These are phyloP conservation scores for Anolis sagrei DNA, from an alignment of 2,113 vertebrate genomes.

Conservation along the genomic window DNA sequence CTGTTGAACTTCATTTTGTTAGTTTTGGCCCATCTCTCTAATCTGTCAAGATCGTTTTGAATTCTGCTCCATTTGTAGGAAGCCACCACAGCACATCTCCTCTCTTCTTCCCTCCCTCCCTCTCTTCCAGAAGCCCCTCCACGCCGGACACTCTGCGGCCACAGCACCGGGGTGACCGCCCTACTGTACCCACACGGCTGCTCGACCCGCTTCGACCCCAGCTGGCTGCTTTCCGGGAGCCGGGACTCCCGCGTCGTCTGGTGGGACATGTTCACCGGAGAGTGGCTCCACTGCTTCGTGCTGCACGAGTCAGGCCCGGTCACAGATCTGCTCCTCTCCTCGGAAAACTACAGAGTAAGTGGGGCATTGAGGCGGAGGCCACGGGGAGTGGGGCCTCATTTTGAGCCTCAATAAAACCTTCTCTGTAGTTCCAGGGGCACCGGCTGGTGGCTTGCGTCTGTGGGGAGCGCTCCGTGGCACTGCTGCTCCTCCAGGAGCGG, in stretches of 20 bases:
- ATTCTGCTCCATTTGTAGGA: no score
- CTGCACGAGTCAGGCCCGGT: constrained; percentile 76
- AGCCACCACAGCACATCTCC: no score
- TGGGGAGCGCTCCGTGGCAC: constrained; percentile 75
- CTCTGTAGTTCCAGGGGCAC: constrained; percentile 67
- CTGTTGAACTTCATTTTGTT: no score
- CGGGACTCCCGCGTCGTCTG: constrained; percentile 76
- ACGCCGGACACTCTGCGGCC: constrained; percentile 73
- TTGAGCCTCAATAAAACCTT: not conserved
- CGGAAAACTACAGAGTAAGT: constrained; percentile 78
- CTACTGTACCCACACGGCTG: constrained; percentile 78
- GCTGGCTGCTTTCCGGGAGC: constrained; percentile 81
- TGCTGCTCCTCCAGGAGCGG: constrained; percentile 77
- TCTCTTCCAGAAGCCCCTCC: constrained; percentile 65
- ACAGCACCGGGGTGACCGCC: constrained; percentile 74
- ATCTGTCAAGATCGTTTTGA: no score
- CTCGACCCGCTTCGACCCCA: constrained; percentile 76
- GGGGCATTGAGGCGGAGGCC: not conserved
- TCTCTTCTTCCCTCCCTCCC: not conserved
- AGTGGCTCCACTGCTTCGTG: constrained; percentile 73
- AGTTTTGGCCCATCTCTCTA: no score
- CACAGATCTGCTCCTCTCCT: constrained; percentile 67
- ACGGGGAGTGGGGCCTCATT: no score
- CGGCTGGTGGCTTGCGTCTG: constrained; percentile 77
- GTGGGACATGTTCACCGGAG: constrained; percentile 80